Evolutionary conservation across 2,797 vertebrate species (phyloP).

Genomic region (Austrolebias charrua): DNA sequence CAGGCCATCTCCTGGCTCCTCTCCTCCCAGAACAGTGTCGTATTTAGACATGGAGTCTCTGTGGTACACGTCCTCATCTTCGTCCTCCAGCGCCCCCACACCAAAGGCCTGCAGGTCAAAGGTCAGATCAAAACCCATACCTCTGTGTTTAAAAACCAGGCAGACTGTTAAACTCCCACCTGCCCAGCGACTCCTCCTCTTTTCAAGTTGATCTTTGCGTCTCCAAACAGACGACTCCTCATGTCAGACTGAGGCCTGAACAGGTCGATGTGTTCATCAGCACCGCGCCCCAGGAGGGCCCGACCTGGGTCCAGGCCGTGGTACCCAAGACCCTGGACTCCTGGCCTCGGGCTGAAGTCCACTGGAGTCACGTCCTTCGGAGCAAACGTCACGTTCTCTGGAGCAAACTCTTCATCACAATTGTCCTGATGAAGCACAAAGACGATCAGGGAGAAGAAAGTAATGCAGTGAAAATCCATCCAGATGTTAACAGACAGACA

Average conservation of each 20-base stretch:
- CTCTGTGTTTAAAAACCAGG: neutral
- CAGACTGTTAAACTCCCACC: slow-evolving; percentile 52
- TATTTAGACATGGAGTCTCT: slow-evolving; percentile 89
- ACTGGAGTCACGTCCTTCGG: slow-evolving; percentile 91
- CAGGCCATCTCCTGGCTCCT: slow-evolving; percentile 91
- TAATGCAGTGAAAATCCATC: too few species aligned
- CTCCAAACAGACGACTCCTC: slow-evolving; percentile 77
- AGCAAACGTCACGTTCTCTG: slow-evolving; percentile 91
- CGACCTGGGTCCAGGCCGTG: slow-evolving; percentile 87
- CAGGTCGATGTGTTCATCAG: slow-evolving; percentile 76
- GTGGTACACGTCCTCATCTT: slow-evolving; percentile 94
- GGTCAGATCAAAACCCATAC: neutral
- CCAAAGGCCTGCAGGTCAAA: slow-evolving; percentile 86
- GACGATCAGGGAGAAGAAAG: too few species aligned
- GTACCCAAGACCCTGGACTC: slow-evolving; percentile 90
- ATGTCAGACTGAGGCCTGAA: slow-evolving; percentile 78
- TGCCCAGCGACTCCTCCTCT: slow-evolving; percentile 89
- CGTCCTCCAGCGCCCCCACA: slow-evolving; percentile 92
- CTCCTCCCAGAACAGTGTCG: slow-evolving; percentile 85
- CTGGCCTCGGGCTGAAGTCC: slow-evolving; percentile 84
- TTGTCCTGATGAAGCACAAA: slow-evolving; percentile 73
- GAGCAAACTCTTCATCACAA: slow-evolving; percentile 87
- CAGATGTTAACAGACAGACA: too few species aligned
- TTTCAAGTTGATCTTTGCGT: slow-evolving; percentile 64
- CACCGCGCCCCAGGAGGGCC: slow-evolving; percentile 78